Base-by-base conservation (phyloP, 2,113 vertebrate species). In the Pampusana beccarii region DNA sequence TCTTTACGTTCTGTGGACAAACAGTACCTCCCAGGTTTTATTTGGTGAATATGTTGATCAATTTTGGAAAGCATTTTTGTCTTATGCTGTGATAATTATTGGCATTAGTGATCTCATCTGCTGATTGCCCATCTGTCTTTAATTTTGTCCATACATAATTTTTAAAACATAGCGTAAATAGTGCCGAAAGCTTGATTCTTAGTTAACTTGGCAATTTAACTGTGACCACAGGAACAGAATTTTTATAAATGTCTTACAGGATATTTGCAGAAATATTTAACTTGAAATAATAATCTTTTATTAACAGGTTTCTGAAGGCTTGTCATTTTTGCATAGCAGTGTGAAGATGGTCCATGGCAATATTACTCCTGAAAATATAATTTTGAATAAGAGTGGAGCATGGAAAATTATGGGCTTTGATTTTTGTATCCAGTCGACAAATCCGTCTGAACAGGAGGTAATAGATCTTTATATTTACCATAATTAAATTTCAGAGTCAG, bases 351-450 rank as follows among this genome's bases (percentile, higher is more conserved):
- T 99, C 81, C 99, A 99, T 94, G 98, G 99, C 62, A 99, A 99
- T 97, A 96, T 99, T 95, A 99, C 98, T 95, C 98, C 97, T 82
- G 99, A 99, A 97, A 99, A 99, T 96, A 98, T 99, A 96, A 99
- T 99, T 97, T 98, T 99, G 89, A 99, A 99, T 98, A 99, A 99
- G 97, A 99, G 98, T 58, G 99, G 99, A 86, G 98, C 99, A 29
- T 99, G 99, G 99, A 99, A 99, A 98, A 99, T 99, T 96, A 99
- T 99, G 99, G 99, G 99, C 69, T 99, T 99, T 95, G 99, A 99
- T 98, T 99, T 99, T 97, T 99, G 98, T 96, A 98, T 99, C 95
- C 99, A 99, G 18, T 99, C 99, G 33, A 97, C 92, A 85, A 99
- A 99, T 98, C 98, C 99, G 20, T 99, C 99, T 17, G 99, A 99